Evolutionary conservation across 37 sponge, comb jelly and placozoan genomes (phyloP).

Genomic region (Geodia barretti): DNA sequence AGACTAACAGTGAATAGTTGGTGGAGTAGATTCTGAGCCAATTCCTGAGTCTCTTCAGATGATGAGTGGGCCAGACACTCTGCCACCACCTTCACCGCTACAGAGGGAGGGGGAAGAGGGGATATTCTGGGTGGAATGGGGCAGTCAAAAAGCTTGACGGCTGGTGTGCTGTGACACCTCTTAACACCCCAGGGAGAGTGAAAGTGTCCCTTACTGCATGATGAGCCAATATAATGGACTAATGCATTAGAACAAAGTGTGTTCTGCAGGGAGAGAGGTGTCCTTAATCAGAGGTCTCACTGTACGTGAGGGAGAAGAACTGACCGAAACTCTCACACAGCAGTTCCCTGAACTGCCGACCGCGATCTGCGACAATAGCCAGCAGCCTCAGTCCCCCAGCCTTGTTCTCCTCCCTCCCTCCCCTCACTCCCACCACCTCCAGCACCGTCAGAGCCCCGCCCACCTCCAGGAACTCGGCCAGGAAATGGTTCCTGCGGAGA

Average conservation of each 20-base stretch:
- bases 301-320: no score
- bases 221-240: no score
- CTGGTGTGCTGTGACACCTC: no score
- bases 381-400: slow-evolving; percentile 75
- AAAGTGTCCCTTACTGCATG: no score
- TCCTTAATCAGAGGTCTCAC: no score
- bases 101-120: no score
- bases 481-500: slow-evolving; percentile 81
- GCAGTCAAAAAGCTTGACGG: no score
- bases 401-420: slow-evolving; percentile 74
- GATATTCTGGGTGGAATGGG: no score
- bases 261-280: no score
- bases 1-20: slow-evolving; percentile 54
- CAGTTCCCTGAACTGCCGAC: slow-evolving; percentile 96
- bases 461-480: slow-evolving; percentile 96
- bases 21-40: slow-evolving; percentile 51
- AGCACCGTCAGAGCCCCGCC: slow-evolving; percentile 96
- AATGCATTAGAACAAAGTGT: no score
- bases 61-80: slow-evolving; percentile 86
- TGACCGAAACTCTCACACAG: slow-evolving; percentile 96
- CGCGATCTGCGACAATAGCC: slow-evolving; percentile 68
- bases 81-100: slow-evolving; percentile 80
- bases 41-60: slow-evolving; percentile 65
- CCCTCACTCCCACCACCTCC: slow-evolving; percentile 83
- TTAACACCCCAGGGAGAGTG: no score